phyloP scores from a whole-genome alignment of 2,797 vertebrate species.

The Alosa sapidissima region DNA sequence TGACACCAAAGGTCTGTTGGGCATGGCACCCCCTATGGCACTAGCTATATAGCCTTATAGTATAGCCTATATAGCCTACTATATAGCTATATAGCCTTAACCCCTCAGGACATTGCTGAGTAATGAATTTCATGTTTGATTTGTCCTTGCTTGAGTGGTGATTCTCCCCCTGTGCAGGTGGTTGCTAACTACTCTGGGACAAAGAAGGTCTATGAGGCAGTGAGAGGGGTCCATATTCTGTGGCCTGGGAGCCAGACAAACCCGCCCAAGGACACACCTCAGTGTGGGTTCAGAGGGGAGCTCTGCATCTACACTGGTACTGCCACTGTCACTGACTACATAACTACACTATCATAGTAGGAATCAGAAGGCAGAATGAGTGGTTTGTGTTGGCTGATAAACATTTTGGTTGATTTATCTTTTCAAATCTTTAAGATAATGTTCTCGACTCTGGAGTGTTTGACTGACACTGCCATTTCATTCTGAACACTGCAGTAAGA shows the following conservation, averaged over 20 bases:
- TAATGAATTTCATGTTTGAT: neutral
- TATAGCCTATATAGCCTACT: too few species aligned
- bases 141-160: neutral
- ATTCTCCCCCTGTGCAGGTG: conserved; percentile 38
- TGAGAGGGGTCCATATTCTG: conserved; percentile 44
- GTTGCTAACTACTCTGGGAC: conserved; percentile 58
- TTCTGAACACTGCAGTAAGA: too few species aligned
- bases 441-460: too few species aligned
- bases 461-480: too few species aligned
- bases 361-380: too few species aligned
- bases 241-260: conserved; percentile 53
- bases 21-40: neutral
- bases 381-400: neutral
- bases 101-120: neutral
- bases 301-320: conserved; percentile 49
- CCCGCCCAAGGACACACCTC: conserved; percentile 53
- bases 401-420: neutral
- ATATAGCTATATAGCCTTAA: too few species aligned
- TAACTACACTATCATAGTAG: too few species aligned
- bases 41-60: neutral
- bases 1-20: neutral
- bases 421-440: neutral
- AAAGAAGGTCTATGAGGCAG: conserved; percentile 51
- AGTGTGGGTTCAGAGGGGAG: conserved; percentile 55
- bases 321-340: neutral